A percentile compares a stretch with the other conserved stretches of the same genome.
Evolutionary conservation across 2,113 vertebrate species (phyloP).

Genomic region (Alectura lathami): DNA sequence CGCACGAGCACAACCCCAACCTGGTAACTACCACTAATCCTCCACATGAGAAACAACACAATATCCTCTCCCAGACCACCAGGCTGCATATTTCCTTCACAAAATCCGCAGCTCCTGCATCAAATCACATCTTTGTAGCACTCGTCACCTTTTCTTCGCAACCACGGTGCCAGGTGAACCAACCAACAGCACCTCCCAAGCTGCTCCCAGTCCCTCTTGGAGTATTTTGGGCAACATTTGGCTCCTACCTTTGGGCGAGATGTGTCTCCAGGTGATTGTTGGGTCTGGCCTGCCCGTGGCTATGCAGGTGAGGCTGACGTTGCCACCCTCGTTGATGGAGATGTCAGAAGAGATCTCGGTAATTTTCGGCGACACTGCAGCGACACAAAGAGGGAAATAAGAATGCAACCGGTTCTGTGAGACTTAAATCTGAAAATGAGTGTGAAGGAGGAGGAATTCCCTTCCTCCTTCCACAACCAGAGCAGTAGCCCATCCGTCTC

Average conservation of each 20-base stretch:
- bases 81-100: background rate
- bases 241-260: slow-evolving; percentile 90
- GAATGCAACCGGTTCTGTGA: background rate
- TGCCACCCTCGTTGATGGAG: slow-evolving; percentile 95
- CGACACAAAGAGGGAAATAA: slow-evolving; percentile 37
- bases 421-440: background rate
- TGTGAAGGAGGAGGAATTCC: background rate
- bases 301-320: slow-evolving; percentile 92
- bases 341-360: slow-evolving; percentile 91
- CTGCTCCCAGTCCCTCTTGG: background rate
- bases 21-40: background rate
- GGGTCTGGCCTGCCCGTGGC: slow-evolving; percentile 94
- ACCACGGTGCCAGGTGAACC: accelerated
- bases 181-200: accelerated
- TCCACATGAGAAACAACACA: background rate
- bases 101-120: background rate
- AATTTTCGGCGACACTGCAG: slow-evolving; percentile 94
- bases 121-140: accelerated
- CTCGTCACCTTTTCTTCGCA: background rate
- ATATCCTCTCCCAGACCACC: background rate
- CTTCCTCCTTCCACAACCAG: background rate
- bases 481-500: background rate
- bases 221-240: accelerated
- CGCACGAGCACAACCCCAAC: background rate
- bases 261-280: slow-evolving; percentile 92